Evolutionary conservation across 64 coral and sea anemone species (phyloP), one percentile per base, ranked within the genome.

Genomic region (Montipora cactus): DNA sequence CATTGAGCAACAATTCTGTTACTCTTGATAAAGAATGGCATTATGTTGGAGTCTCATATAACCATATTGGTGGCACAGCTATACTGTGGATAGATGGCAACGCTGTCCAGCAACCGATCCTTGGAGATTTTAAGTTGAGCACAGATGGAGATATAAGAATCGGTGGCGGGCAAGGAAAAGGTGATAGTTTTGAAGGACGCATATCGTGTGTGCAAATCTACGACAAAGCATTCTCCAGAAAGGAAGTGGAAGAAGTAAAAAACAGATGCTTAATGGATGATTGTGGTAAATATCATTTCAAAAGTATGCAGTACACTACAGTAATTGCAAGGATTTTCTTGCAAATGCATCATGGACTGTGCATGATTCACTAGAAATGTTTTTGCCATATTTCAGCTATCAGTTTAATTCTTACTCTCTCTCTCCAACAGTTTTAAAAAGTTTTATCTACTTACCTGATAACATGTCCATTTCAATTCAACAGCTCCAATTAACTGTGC

Each of bases 201-300:
- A 93, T 93, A 66, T 93, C 91, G 16, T 93, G 91, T 80, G 9
- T 93, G 45, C 89, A 97, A 71, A 92, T 97, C 67, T 97, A 94
- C 21, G 79, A 92, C 4, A 81, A 73, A 45, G 95, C 83, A 21
- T 52, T 97, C 13, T 91, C 66, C 0, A 50, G 47, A 50, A 23
- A 78, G 1, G 80, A 94, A 46, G 48, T 91, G 5, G 49, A 91
- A 58, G 83, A 45, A 57, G 92, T 74, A 11, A 83, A 47, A 19
- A 92, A 92, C 37, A 82, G 83, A 76, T 97, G 95, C 57, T 78
- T 79, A 45, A 70, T 87, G 75, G 89, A 90, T 92, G 78, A 28
- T 78, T 19, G 0, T n/a, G 8, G 82, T 86, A 67, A 18, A 59
- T 48, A 49, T 49, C 7, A 78, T 78, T 49, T 49, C 13, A 8